Evolutionary conservation across 2,888 invertebrate species (phyloP), one percentile per base, ranked within the genome.

Genomic region (Trichogramma evanescens): DNA sequence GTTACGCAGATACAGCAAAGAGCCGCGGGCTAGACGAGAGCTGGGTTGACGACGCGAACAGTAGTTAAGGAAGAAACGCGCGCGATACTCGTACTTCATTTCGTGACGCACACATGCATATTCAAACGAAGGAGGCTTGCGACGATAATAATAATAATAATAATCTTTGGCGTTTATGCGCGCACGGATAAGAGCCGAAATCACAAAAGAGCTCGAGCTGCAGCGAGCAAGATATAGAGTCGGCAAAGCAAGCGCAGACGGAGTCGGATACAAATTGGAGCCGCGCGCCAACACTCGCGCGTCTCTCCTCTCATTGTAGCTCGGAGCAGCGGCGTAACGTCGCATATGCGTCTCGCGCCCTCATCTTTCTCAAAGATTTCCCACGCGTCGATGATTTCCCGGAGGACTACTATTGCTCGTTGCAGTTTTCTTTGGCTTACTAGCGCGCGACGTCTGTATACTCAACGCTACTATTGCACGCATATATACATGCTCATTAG

Each of bases 321-420:
- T 26, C 26, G 26, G 26, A 26, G 26, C 26, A 26, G 53, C 53
- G 50, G 42, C 39, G 48, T 9, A 51, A 26, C 26, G 56, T n/a
- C 45, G 50, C 10, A 49, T 50, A 49, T 9, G 40, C 9, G n/a
- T 45, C 41, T 5, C 44, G 2, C 42, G 44, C 10, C 48, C 10
- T 52, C 57, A 57, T 56, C 57, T 57, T 57, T 60, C 60, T 8
- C 55, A 56, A 65, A 65, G 62, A 66, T 65, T 66, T 65, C 65
- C 64, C 63, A 59, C 57, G 64, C 63, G 66, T 50, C 62, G 46
- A 6, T 66, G 66, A 66, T 65, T 65, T 65, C 64, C 65, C 65
- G 51, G 45, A 62, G 51, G 62, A 50, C 42, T 40, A 46, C 5
- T 10, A n/a, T 10, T 13, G 48, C 26, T 10, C 26, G 5, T 48